Base-by-base conservation (phyloP, 1,140 invertebrate genomes). In the Nautilus pompilius region DNA sequence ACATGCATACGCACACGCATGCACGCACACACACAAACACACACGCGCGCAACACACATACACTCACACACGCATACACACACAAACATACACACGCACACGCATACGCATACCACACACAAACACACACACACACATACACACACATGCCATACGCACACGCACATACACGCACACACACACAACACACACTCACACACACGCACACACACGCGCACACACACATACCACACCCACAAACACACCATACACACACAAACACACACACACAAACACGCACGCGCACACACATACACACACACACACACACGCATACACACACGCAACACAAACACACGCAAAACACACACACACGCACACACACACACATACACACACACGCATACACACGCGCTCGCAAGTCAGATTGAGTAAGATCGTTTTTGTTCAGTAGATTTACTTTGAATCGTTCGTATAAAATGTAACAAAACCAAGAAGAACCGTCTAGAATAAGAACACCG, bases 271-370 rank as follows among this genome's bases (percentile, higher is more conserved):
- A 60, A 10, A 5, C 32, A 60, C 17, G 28, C n/a, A 28, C 34
- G 10, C 30, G 10, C 34, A 45, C 30, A 41, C 34, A 41, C 30
- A 58, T 17, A 41, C 30, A 41, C 13, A 41, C 30, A 45, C 41
- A 58, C 34, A 45, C 32, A 58, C 34, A 63, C 32, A 58, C 36
- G 32, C 54, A 41, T 51, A 60, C 22, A 60, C 15, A 48, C 22
- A 45, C 34, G 36, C 10, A 59, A 24, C 13, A 26, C n/a, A 62
- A 15, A 49, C 24, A 49, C 20, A 49, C 24, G 48, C 20, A 49
- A 20, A 49, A 41, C n/a, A 2, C 33, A 41, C 6, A 57, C 24
- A 36, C 36, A 41, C 51, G 46, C 46, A 45, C 26, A 58, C 36
- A 20, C 51, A 41, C n/a, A 2, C 33, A 41, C 6, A 57, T 30